Conservation (phyloP, 2,113 vertebrate genomes). For the Eurystomus gularis region DNA sequence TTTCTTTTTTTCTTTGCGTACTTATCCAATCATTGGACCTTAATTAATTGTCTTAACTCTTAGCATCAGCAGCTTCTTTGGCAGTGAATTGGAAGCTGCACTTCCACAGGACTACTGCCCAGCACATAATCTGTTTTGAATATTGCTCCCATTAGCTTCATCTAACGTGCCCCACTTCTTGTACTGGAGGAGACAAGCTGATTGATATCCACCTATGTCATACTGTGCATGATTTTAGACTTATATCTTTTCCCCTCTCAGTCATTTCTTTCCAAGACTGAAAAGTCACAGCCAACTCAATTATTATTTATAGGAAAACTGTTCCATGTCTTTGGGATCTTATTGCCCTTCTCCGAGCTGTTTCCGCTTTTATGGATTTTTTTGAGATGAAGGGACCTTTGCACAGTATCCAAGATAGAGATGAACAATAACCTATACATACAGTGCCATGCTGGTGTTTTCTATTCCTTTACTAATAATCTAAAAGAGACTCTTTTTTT, state of each 20-base stretch:
- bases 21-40: background rate
- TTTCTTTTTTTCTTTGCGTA: background rate
- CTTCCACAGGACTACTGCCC: background rate
- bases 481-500: background rate
- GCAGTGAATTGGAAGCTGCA: background rate
- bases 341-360: background rate
- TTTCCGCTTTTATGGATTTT: background rate
- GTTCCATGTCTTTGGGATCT: background rate
- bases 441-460: background rate
- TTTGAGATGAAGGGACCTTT: background rate
- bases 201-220: background rate
- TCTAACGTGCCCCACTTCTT: background rate
- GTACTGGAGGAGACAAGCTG: background rate
- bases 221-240: background rate
- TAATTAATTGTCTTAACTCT: background rate
- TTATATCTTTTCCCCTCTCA: background rate
- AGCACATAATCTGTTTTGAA: background rate
- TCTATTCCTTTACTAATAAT: background rate
- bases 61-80: background rate
- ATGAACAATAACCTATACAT: background rate
- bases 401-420: background rate
- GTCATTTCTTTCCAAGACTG: background rate
- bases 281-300: background rate
- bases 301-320: background rate
- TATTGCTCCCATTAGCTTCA: background rate